Conservation (phyloP, 2,888 invertebrate species). For the Drosophila nigricruria region DNA sequence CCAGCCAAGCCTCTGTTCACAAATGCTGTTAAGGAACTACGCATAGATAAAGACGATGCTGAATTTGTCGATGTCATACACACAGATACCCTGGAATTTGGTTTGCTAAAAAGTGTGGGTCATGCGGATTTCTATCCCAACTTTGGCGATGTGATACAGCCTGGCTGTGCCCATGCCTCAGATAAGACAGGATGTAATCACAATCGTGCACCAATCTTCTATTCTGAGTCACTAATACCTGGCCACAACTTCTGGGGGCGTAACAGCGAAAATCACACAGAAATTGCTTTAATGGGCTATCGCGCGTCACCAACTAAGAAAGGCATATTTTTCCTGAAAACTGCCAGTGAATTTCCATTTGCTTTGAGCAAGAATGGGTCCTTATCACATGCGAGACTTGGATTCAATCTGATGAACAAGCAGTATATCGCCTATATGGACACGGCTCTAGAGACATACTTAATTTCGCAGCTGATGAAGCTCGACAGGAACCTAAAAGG, state of each 20-base stretch:
- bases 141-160: conserved; percentile 86
- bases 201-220: conserved; percentile 86
- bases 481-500: no score
- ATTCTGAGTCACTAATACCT: conserved; percentile 86
- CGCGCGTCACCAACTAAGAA: conserved; percentile 80
- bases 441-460: background rate
- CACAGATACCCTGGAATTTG: conserved; percentile 87
- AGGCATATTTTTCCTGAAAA: conserved; percentile 86
- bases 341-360: conserved; percentile 42
- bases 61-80: conserved; percentile 88
- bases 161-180: conserved; percentile 54
- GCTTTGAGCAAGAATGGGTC: conserved; percentile 29
- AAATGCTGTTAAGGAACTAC: conserved; percentile 83
- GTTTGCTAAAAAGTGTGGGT: conserved; percentile 86
- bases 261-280: conserved; percentile 81
- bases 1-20: conserved; percentile 88
- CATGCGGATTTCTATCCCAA: conserved; percentile 87
- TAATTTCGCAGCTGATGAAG: background rate
- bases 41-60: conserved; percentile 87
- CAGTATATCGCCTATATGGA: background rate
- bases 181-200: conserved; percentile 86
- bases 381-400: background rate
- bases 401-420: background rate
- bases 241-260: conserved; percentile 86
- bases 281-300: conserved; percentile 86